Evolutionary conservation across 2,113 vertebrate species (phyloP).

Genomic region (Haemorhous mexicanus): DNA sequence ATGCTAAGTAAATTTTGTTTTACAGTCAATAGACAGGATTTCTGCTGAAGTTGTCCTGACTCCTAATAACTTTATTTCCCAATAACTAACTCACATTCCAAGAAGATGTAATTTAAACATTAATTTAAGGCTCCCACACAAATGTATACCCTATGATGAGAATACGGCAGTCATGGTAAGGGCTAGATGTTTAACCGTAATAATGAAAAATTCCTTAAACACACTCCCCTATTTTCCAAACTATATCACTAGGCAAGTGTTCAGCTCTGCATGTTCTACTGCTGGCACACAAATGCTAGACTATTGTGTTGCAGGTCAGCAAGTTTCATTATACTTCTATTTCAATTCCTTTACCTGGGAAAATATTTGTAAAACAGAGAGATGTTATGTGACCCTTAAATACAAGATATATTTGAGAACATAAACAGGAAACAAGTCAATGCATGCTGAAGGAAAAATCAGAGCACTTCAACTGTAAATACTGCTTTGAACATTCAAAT

Average conservation of each 20-base stretch:
- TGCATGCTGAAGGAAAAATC: neutral
- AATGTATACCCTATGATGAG: neutral
- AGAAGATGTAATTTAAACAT: neutral
- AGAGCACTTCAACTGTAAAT: neutral
- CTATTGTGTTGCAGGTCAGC: neutral
- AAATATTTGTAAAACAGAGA: neutral
- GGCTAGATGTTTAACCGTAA: neutral
- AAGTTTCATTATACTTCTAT: neutral
- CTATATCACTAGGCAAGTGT: neutral
- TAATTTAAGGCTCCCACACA: neutral
- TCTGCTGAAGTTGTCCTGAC: neutral
- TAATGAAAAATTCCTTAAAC: neutral
- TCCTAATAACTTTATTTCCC: neutral
- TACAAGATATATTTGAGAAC: neutral
- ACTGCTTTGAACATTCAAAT: neutral
- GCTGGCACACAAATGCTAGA: neutral
- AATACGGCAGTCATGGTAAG: neutral
- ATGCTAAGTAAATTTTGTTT: neutral
- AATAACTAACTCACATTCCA: neutral
- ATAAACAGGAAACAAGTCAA: neutral
- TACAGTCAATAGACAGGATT: neutral
- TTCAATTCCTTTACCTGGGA: neutral
- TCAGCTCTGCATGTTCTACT: neutral
- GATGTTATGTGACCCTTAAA: neutral
- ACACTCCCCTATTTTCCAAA: neutral